A percentile compares a stretch with the other conserved stretches of the same genome.
Conservation (phyloP, 2,113 vertebrate species). For the Tetraodon nigroviridis region DNA sequence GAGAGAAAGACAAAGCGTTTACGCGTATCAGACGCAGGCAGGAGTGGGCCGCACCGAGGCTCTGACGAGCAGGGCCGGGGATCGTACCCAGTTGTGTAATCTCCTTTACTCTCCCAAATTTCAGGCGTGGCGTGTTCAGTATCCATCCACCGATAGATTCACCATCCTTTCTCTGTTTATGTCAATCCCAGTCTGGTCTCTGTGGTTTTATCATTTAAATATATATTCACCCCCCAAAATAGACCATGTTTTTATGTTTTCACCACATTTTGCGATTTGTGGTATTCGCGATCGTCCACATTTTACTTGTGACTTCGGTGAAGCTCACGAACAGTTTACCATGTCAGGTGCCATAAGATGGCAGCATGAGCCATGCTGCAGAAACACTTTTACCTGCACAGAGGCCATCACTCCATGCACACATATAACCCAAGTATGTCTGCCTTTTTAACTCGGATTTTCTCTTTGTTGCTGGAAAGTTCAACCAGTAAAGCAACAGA, state of each 20-base stretch:
- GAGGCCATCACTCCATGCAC: constrained; percentile 28
- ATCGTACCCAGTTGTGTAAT: too few relatives aligned
- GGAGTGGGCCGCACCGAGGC: neutral
- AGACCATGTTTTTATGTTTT: neutral
- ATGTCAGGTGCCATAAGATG: constrained; percentile 38
- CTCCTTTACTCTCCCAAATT: too few relatives aligned
- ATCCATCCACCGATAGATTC: too few relatives aligned
- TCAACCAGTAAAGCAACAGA: too few relatives aligned
- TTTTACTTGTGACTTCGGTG: constrained; percentile 3
- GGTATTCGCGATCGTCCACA: constrained; percentile 4
- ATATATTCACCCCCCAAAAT: too few relatives aligned
- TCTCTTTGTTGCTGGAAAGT: neutral
- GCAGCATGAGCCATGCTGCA: constrained; percentile 69
- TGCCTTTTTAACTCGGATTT: neutral
- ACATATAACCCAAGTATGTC: constrained; percentile 1
- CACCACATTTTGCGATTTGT: constrained; percentile 1
- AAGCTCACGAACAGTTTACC: neutral
- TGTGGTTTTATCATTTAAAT: too few relatives aligned
- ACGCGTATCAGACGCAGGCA: neutral
- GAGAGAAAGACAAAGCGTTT: constrained; percentile 15
- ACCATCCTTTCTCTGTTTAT: too few relatives aligned
- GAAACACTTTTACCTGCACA: constrained; percentile 49
- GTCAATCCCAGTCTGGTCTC: too few relatives aligned
- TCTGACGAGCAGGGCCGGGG: neutral
- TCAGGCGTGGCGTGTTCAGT: too few relatives aligned